Base-by-base conservation (phyloP, 2,113 vertebrate genomes). In the Scophthalmus maximus region DNA sequence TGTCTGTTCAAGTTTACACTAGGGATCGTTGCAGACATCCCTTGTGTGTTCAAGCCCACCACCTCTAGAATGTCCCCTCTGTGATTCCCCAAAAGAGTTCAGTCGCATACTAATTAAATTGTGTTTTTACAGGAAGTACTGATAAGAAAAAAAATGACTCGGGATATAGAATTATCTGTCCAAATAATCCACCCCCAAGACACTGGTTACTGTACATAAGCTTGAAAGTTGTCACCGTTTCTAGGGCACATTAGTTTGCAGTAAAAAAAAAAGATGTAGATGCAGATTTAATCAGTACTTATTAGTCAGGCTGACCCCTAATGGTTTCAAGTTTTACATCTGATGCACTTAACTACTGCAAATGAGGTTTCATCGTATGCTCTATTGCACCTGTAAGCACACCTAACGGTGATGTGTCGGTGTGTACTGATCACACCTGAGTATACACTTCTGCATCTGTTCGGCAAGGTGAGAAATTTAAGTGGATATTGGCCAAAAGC, bases 21-120 rank as follows among this genome's bases (percentile, higher is more conserved):
- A 66, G 81, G 76, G 70, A 75, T 30, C 50, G 25, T 50, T 50
- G 55, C 47, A 60, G 53, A 78, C 22, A 14, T 72, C 75, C 70
- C 60, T 18, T n/a, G 71, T 62, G 75, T 70, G 30, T 70, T 74
- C 30, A 60, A 27, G 61, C 51, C 51, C 49, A 34, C 42, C 50
- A 71, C 44, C 56, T 53, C 42, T n/a, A 5, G 6, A 46, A 46
- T 8, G 42, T 46, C 18, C 42, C 18, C 42, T 7, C 70, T 61
- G 32, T 53, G 17, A 52, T 62, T 83, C 25, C 56, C 67, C 71
- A 22, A 8, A 62, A 67, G 76, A 67, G 9, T 53, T 32, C 5
- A 34, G 10, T 17, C 22, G 14, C 17, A 22, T 27, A 20, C 18
- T 76, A 72, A 79, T 79, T 73, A 73, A 68, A 65, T 36, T 2